These are phyloP conservation scores for Montipora capricornis DNA, from an alignment of 64 coral and sea anemone genomes.

Conservation along the genomic window DNA sequence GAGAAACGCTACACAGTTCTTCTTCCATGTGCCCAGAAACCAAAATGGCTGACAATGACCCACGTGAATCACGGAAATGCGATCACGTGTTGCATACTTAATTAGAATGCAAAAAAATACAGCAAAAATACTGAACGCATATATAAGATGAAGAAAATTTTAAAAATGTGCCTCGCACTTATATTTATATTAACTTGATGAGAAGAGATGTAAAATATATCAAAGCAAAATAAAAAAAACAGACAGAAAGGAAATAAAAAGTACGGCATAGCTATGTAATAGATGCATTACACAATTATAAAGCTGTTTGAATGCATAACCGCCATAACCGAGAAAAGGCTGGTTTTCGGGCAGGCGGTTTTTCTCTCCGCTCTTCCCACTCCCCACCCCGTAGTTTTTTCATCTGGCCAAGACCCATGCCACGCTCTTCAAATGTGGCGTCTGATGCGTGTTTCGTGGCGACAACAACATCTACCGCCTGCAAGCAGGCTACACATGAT, in stretches of 20 bases:
- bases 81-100: conserved; percentile 5
- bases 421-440: no score
- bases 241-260: conserved; percentile 9
- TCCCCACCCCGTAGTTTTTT: no score
- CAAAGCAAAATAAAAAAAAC: neutral
- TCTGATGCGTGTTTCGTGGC: no score
- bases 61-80: neutral
- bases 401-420: no score
- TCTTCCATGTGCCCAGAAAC: neutral
- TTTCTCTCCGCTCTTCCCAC: no score
- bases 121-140: neutral
- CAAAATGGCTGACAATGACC: neutral
- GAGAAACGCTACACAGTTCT: neutral
- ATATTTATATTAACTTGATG: neutral
- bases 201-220: neutral
- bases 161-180: neutral
- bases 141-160: neutral
- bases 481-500: no score
- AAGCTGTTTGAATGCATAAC: neutral
- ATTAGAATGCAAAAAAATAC: neutral
- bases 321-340: no score
- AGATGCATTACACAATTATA: neutral
- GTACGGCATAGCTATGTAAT: neutral
- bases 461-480: no score
- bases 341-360: no score